Evolutionary conservation across 1,140 invertebrate genomes (phyloP), one percentile per base, ranked within the genome.

Genomic region (Drosophila truncata): DNA sequence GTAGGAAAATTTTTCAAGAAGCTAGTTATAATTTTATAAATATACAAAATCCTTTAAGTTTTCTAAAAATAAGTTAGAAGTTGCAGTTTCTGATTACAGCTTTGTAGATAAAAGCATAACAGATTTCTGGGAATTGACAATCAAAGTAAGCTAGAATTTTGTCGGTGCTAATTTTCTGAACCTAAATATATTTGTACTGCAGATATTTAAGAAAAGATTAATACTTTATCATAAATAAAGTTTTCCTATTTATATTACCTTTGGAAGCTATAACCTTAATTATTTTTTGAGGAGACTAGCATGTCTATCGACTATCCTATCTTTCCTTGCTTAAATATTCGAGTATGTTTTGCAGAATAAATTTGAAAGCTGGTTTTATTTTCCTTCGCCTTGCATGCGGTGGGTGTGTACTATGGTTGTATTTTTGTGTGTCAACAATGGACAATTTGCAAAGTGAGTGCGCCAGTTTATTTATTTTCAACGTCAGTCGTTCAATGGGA

Each of bases 371-470:
- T 70, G 39, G 76, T 72, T 69, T 77, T 59, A 47, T 52, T 74
- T 62, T 52, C n/a, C 47, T 35, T 16, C 61, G 20, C 23, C 37
- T 44, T 50, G 66, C 61, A 66, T 66, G 63, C 16, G 66, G 2
- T 37, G 62, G 66, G 66, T 69, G 46, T 49, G 23, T 16, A 14
- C 18, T 29, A 35, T 27, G 50, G 27, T 42, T 33, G 65, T 46
- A 39, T 71, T 65, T 46, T 31, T 70, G 81, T 85, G 71, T 84
- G 81, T 63, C 82, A 81, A 78, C 78, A 85, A 81, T 85, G 67
- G 58, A 86, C 82, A 86, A 85, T 86, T 85, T 86, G 74, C 78
- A 63, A 69, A 74, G 58, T 80, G 62, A 72, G 77, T 72, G 69
- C 78, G 58, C 37, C 50, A 66, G 69, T 63, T 76, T 80, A 67